Base-by-base conservation (phyloP, 1,140 invertebrate genomes). In the Reticulitermes speratus region DNA sequence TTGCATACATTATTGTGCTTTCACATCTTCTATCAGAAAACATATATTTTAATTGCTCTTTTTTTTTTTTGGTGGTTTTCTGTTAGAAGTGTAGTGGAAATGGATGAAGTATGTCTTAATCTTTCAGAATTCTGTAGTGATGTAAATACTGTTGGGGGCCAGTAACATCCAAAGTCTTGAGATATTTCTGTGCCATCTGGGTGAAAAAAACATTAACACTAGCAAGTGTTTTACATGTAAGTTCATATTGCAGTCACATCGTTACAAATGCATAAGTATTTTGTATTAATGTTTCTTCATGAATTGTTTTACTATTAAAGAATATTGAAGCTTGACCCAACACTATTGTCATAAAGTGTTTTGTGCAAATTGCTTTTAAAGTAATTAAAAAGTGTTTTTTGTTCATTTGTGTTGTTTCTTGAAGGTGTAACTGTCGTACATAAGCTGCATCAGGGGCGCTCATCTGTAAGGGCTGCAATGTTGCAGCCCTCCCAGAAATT, bases 281-380 rank as follows among this genome's bases (percentile, higher is more conserved):
- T 75, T 75, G 65, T 75, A 75, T 75, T 30, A 30, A 75, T 7
- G 12, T 65, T 19, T 23, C 7, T 75, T 75, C 25, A 5, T 75
- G n/a, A 75, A n/a, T n/a, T 75, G n/a, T 75, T 30, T 75, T 75
- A 75, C 19, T 65, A 65, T 75, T 75, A 75, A 75, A 75, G n/a
- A 30, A 75, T 75, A n/a, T 75, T 75, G 16, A 30, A 30, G 65
- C 2, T 6, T 75, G n/a, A 25, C 8, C n/a, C n/a, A 75, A 30
- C 16, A 75, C 65, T 25, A 75, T 12, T 25, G 59, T 19, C 12
- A 65, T 65, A 23, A 23, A 38, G 7, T 11, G 65, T 75, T 2
- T 25, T 75, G 65, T 75, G n/a, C 25, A 75, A 75, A 75, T n/a
- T 75, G n/a, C n/a, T 75, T 75, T 75, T 75, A 75, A n/a, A 25